These are phyloP conservation scores for Eurytoma adleriae DNA, from an alignment of 2,888 invertebrate genomes.

Conservation along the genomic window DNA sequence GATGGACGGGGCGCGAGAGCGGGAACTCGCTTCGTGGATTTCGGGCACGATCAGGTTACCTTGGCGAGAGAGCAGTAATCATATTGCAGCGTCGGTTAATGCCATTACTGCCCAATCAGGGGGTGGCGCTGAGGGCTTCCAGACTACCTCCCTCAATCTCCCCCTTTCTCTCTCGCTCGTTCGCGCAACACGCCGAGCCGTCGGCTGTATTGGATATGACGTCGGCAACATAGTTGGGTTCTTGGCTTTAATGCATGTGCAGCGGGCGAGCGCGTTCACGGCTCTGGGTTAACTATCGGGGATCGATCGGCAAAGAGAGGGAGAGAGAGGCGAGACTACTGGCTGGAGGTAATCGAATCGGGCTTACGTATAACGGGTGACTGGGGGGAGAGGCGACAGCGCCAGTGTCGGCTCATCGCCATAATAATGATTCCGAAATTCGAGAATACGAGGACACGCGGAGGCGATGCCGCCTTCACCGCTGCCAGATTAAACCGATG, in stretches of 20 bases:
- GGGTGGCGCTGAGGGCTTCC: slow-evolving; percentile 65
- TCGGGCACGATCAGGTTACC: slow-evolving; percentile 22
- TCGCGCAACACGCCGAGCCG: slow-evolving; percentile 42
- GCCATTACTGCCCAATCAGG: slow-evolving; percentile 72
- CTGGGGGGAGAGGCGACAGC: slow-evolving; percentile 20
- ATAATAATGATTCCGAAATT: slow-evolving; percentile 54
- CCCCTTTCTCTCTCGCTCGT: slow-evolving; percentile 36
- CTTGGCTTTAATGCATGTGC: slow-evolving; percentile 73
- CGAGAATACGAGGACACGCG: slow-evolving; percentile 36
- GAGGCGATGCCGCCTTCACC: neutral
- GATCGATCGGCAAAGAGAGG: slow-evolving; percentile 51
- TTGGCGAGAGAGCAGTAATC: slow-evolving; percentile 69
- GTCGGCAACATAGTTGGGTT: slow-evolving; percentile 70
- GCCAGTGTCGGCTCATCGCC: slow-evolving; percentile 21
- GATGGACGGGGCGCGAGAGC: neutral
- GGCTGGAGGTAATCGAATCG: slow-evolving; percentile 53
- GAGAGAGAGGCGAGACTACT: slow-evolving; percentile 9
- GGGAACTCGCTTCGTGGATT: slow-evolving; percentile 1
- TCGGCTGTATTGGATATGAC: slow-evolving; percentile 74
- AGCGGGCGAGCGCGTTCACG: slow-evolving; percentile 45
- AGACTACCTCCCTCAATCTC: slow-evolving; percentile 46
- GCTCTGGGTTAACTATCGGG: slow-evolving; percentile 57
- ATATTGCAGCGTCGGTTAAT: slow-evolving; percentile 75
- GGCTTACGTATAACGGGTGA: slow-evolving; percentile 39
- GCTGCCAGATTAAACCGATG: slow-evolving; percentile 31